phyloP scores from a whole-genome alignment of 2,888 invertebrate genomes.

The Ichneumoninae sp. region DNA sequence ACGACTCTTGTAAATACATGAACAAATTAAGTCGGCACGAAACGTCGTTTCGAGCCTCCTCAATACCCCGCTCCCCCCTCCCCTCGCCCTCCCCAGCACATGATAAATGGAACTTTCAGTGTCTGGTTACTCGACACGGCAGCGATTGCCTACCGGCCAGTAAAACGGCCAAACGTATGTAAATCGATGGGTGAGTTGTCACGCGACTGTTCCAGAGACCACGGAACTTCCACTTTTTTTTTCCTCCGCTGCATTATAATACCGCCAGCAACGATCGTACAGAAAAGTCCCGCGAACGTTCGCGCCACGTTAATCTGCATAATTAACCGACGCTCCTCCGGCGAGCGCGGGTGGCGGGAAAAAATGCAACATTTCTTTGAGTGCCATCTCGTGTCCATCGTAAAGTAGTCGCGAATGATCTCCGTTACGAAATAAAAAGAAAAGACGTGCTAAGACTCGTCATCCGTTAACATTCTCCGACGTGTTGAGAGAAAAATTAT shows the following conservation, averaged over 20 bases:
- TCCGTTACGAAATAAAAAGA: conserved; percentile 3
- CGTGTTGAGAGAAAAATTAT: neutral
- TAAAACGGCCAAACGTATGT: conserved; percentile 31
- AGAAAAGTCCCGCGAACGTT: conserved; percentile 35
- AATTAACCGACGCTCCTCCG: conserved; percentile 37
- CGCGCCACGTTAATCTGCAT: conserved; percentile 37
- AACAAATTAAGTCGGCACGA: conserved; percentile 12
- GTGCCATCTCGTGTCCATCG: conserved; percentile 46
- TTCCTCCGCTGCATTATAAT: neutral
- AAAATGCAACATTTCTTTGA: conserved; percentile 24
- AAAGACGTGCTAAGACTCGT: conserved; percentile 18
- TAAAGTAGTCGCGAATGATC: conserved; percentile 44
- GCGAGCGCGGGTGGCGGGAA: conserved; percentile 2
- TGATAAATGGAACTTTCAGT: conserved; percentile 43
- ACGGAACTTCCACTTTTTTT: neutral
- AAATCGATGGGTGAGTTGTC: conserved; percentile 32
- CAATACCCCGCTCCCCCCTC: neutral
- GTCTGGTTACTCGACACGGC: neutral
- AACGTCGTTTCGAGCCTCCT: conserved; percentile 2
- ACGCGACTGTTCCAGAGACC: conserved; percentile 15
- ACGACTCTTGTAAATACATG: neutral
- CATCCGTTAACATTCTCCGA: conserved; percentile 2
- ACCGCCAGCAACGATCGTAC: conserved; percentile 12
- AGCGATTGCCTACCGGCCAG: neutral
- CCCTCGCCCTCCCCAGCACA: neutral